phyloP scores from a whole-genome alignment of 2,797 vertebrate species.

The Macropodus opercularis region DNA sequence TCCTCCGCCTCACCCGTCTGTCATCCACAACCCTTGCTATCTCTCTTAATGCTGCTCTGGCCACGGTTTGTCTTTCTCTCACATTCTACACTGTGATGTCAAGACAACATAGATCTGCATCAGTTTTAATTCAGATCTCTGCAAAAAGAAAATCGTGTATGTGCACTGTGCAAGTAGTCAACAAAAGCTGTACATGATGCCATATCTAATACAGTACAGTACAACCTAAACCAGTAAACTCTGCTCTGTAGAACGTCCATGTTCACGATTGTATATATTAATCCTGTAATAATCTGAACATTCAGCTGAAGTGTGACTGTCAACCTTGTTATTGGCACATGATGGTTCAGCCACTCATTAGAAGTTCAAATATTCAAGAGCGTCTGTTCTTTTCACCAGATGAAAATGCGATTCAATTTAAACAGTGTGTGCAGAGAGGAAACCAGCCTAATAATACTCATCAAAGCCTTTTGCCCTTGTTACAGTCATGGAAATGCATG shows the following conservation, averaged over 20 bases:
- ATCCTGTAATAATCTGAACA: no score
- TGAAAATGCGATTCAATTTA: constrained; percentile 3
- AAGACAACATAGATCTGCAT: constrained; percentile 30
- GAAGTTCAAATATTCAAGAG: neutral
- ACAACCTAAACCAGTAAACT: no score
- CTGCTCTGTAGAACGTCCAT: no score
- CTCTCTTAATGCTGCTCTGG: constrained; percentile 31
- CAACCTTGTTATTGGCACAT: neutral
- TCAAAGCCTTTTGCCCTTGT: constrained; percentile 8
- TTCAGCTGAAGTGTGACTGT: neutral
- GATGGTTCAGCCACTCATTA: neutral
- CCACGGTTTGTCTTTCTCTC: constrained; percentile 15
- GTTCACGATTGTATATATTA: no score
- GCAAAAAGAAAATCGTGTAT: no score
- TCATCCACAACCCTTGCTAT: constrained; percentile 36
- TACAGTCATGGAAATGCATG: constrained; percentile 13
- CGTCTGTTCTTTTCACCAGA: neutral
- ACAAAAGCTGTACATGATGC: no score
- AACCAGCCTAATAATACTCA: constrained; percentile 18
- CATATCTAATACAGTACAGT: no score
- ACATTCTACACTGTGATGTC: neutral
- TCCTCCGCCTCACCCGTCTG: constrained; percentile 43
- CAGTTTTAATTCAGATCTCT: constrained; percentile 8
- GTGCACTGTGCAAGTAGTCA: constrained; percentile 3
- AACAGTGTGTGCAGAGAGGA: constrained; percentile 4